These are phyloP conservation scores for Drosophila serrata DNA, from an alignment of 1,140 invertebrate species.

Conservation along the genomic window DNA sequence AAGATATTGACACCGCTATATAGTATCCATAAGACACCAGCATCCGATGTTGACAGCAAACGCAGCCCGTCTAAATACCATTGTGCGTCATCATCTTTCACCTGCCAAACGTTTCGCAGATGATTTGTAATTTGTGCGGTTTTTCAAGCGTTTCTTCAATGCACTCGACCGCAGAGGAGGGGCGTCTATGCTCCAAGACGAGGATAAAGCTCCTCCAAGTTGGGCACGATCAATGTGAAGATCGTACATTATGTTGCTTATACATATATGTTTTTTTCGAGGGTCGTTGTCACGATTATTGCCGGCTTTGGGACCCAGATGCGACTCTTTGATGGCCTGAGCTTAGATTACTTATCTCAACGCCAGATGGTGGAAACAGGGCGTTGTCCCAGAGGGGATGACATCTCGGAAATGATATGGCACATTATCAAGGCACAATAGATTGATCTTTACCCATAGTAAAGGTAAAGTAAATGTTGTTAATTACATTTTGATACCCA, in stretches of 20 bases:
- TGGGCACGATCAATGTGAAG: slow-evolving; percentile 45
- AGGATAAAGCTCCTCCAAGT: slow-evolving; percentile 5
- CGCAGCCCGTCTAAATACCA: slow-evolving; percentile 34
- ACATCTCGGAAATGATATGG: not conserved
- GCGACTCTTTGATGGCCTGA: slow-evolving; percentile 32
- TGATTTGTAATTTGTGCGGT: slow-evolving; percentile 60
- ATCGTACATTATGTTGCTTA: slow-evolving; percentile 31
- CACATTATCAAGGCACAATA: not conserved
- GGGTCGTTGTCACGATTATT: slow-evolving; percentile 39
- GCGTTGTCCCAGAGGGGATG: slow-evolving; percentile 6
- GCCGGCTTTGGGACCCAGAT: slow-evolving; percentile 15
- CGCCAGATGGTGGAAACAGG: slow-evolving; percentile 17
- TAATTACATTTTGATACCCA: not conserved
- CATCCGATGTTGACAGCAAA: slow-evolving; percentile 6
- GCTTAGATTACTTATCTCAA: slow-evolving; percentile 23
- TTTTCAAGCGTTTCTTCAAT: slow-evolving; percentile 55
- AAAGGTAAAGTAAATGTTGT: not conserved
- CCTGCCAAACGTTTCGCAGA: slow-evolving; percentile 64
- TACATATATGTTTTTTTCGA: slow-evolving; percentile 20
- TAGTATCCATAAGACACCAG: not conserved
- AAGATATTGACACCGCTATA: slow-evolving; percentile 31
- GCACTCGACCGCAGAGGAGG: slow-evolving; percentile 49
- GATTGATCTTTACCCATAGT: not conserved
- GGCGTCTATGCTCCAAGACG: slow-evolving; percentile 10
- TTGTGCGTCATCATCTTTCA: slow-evolving; percentile 79